Percentiles rank a stretch among this genome's conserved stretches.
These are phyloP conservation scores for Pseudomyrmex pallidus DNA, from an alignment of 1,140 invertebrate species.

Conservation along the genomic window DNA sequence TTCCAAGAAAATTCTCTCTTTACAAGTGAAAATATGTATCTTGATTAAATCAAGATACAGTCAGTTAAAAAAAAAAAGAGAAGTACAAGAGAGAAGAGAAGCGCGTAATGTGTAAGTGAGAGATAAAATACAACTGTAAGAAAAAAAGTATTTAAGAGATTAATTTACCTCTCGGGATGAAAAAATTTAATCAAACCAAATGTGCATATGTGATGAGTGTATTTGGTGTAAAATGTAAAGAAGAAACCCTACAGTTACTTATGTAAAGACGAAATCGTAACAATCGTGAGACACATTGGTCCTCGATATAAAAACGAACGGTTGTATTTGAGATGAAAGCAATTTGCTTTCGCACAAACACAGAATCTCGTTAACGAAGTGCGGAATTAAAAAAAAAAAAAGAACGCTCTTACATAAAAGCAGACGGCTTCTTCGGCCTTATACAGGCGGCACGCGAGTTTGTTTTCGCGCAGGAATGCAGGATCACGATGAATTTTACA, in stretches of 20 bases:
- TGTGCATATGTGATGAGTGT: background rate
- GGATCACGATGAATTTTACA: slow-evolving; percentile 75
- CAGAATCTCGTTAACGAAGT: slow-evolving; percentile 15
- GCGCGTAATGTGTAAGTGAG: slow-evolving; percentile 12
- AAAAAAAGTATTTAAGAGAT: slow-evolving; percentile 16
- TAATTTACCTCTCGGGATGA: background rate
- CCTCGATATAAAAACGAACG: slow-evolving; percentile 49
- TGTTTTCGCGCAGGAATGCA: slow-evolving; percentile 27
- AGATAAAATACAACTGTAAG: slow-evolving; percentile 6
- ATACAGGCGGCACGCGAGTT: background rate
- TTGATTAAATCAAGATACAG: slow-evolving; percentile 39
- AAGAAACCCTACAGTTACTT: background rate
- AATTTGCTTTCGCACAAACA: background rate
- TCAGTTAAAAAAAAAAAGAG: slow-evolving; percentile 15
- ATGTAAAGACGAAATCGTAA: slow-evolving; percentile 16
- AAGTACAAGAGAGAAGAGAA: background rate
- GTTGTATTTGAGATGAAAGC: slow-evolving; percentile 29
- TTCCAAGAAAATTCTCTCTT: background rate
- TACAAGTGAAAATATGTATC: background rate
- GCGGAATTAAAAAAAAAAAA: background rate
- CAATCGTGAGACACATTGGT: slow-evolving; percentile 8
- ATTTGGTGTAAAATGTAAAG: background rate
- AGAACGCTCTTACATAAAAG: background rate
- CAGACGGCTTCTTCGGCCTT: background rate
- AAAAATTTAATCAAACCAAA: slow-evolving; percentile 3